phyloP scores from a whole-genome alignment of 2,888 invertebrate species.

The Meghimatium bilineatum region DNA sequence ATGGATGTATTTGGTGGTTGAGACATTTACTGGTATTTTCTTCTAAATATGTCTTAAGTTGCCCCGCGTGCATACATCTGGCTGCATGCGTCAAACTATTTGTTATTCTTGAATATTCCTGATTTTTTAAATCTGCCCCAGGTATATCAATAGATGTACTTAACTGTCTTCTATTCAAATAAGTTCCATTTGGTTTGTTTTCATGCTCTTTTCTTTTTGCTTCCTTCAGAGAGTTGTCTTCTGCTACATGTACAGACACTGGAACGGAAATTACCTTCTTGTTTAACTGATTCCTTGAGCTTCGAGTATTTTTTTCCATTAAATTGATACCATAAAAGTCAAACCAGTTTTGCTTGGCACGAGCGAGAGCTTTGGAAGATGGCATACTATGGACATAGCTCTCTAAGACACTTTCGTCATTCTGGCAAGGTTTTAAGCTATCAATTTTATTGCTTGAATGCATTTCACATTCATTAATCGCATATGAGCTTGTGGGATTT shows the following conservation, averaged over 20 bases:
- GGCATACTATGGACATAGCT: not conserved
- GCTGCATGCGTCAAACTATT: not conserved
- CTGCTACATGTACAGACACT: not conserved
- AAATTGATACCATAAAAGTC: constrained; percentile 23
- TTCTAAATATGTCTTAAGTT: too few species aligned
- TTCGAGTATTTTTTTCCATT: not conserved
- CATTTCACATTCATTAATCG: not conserved
- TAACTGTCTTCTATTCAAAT: too few species aligned
- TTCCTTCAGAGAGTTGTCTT: not conserved
- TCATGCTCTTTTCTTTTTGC: too few species aligned
- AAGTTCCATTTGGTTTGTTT: not conserved
- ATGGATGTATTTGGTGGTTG: not conserved
- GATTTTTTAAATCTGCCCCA: not conserved
- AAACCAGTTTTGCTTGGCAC: constrained; percentile 20
- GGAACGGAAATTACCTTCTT: constrained; percentile 14
- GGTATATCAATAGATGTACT: not conserved
- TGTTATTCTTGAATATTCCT: not conserved
- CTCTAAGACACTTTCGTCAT: not conserved
- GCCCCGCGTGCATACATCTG: not conserved
- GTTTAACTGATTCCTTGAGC: not conserved
- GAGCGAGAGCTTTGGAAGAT: not conserved
- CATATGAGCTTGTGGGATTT: not conserved
- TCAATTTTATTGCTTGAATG: not conserved
- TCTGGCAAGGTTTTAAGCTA: not conserved
- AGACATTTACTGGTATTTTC: too few species aligned